Evolutionary conservation across 2,888 invertebrate genomes (phyloP).

Genomic region (Coronaproctus castanopsis): DNA sequence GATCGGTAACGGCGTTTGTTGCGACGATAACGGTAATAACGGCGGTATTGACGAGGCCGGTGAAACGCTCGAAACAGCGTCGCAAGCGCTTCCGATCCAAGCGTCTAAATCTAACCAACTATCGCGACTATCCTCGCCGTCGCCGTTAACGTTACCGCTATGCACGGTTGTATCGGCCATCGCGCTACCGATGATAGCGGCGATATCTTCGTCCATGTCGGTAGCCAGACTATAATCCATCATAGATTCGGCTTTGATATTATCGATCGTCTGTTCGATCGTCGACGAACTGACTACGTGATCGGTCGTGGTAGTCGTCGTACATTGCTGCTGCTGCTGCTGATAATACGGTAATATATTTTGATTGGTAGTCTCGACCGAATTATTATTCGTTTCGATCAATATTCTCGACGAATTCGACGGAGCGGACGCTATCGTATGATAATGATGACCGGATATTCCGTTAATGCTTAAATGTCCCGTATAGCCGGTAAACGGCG

Average conservation of each 20-base stretch:
- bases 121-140: conserved; percentile 43
- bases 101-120: conserved; percentile 77
- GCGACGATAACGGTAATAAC: not conserved
- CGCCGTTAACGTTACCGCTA: conserved; percentile 36
- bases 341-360: conserved; percentile 22
- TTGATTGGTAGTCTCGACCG: conserved; percentile 29
- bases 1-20: not conserved
- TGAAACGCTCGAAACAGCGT: conserved; percentile 31
- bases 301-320: conserved; percentile 23
- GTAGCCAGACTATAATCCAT: conserved; percentile 22
- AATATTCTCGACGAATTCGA: conserved; percentile 24
- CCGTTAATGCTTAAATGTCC: conserved; percentile 71
- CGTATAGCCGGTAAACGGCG: conserved; percentile 70
- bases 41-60: conserved; percentile 8
- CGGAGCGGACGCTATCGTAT: conserved; percentile 44
- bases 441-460: conserved; percentile 69
- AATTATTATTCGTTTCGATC: conserved; percentile 39
- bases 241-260: conserved; percentile 22
- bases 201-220: conserved; percentile 58
- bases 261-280: conserved; percentile 23
- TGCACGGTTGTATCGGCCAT: conserved; percentile 58
- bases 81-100: conserved; percentile 64
- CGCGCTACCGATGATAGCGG: conserved; percentile 63
- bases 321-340: too few relatives aligned
- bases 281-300: conserved; percentile 31